phyloP scores from a whole-genome alignment of 1,140 invertebrate species.

The Pseudomyrmex pallidus region DNA sequence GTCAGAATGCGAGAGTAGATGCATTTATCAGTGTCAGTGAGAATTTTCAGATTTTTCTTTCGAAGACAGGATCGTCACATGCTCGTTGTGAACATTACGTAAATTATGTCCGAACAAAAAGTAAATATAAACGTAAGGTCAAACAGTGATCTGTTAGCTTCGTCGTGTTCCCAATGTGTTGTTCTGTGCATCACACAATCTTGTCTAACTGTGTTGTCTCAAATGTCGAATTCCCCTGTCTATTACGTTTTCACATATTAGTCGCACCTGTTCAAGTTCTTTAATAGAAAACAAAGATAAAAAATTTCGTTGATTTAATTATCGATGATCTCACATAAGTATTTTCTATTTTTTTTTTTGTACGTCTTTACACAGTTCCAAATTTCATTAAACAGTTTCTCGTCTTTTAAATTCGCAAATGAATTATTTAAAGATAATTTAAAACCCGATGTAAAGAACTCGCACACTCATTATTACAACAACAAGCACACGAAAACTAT shows the following conservation, averaged over 20 bases:
- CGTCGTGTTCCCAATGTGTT: not conserved
- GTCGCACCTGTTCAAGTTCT: constrained; percentile 19
- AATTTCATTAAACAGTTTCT: too few species aligned
- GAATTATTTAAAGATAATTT: too few species aligned
- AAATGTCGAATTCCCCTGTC: not conserved
- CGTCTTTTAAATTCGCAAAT: too few species aligned
- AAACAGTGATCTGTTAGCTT: constrained; percentile 26
- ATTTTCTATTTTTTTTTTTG: not conserved
- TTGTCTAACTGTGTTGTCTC: constrained; percentile 42
- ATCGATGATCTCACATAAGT: not conserved
- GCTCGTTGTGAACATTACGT: constrained; percentile 37
- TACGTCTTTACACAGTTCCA: not conserved
- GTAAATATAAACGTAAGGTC: constrained; percentile 58
- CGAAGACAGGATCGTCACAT: constrained; percentile 12
- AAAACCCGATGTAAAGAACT: too few species aligned
- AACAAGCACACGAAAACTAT: not conserved
- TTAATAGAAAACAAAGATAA: not conserved
- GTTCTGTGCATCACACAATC: not conserved
- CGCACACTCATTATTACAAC: too few species aligned
- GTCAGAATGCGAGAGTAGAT: not conserved
- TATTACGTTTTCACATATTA: not conserved
- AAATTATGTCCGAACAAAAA: constrained; percentile 15
- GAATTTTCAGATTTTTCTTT: constrained; percentile 46
- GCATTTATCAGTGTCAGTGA: constrained; percentile 21
- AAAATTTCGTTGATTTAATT: not conserved